These are phyloP conservation scores for Nineta flava DNA, from an alignment of 2,888 invertebrate species.

Conservation along the genomic window DNA sequence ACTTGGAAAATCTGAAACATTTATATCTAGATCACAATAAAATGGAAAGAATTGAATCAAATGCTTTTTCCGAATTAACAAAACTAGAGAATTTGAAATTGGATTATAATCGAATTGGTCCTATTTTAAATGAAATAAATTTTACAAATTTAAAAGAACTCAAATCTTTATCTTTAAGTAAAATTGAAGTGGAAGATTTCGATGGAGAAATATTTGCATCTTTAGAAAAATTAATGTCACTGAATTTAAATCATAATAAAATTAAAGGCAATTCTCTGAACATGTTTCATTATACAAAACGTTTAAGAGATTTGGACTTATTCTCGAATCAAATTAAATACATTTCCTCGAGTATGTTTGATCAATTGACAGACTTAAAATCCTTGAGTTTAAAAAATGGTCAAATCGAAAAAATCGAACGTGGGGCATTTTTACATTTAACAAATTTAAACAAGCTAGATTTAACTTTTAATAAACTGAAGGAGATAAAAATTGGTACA, in stretches of 20 bases:
- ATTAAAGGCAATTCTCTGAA: slow-evolving; percentile 6
- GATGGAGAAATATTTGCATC: not conserved
- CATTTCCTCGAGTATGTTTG: slow-evolving; percentile 10
- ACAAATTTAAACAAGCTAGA: slow-evolving; percentile 13
- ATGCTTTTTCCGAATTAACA: not conserved
- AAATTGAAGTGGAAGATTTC: not conserved
- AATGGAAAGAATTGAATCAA: not conserved
- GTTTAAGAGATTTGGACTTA: slow-evolving; percentile 12
- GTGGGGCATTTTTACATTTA: slow-evolving; percentile 12
- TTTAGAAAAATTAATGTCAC: not conserved
- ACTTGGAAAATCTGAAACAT: not conserved
- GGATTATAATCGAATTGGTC: slow-evolving; percentile 11
- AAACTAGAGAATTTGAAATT: slow-evolving; percentile 13
- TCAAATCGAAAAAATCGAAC: slow-evolving; percentile 10
- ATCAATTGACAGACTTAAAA: slow-evolving; percentile 10
- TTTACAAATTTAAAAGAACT: not conserved
- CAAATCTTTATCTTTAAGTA: not conserved
- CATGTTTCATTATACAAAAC: slow-evolving; percentile 12
- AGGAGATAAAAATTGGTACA: slow-evolving; percentile 10
- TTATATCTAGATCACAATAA: not conserved
- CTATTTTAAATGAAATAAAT: not conserved
- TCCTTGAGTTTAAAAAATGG: slow-evolving; percentile 15
- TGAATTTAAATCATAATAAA: not conserved
- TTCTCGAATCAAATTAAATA: slow-evolving; percentile 12
- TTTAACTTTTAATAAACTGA: slow-evolving; percentile 14